Evolutionary conservation across 1,140 invertebrate species (phyloP), one percentile per base, ranked within the genome.

Genomic region (Ephestia elutella): DNA sequence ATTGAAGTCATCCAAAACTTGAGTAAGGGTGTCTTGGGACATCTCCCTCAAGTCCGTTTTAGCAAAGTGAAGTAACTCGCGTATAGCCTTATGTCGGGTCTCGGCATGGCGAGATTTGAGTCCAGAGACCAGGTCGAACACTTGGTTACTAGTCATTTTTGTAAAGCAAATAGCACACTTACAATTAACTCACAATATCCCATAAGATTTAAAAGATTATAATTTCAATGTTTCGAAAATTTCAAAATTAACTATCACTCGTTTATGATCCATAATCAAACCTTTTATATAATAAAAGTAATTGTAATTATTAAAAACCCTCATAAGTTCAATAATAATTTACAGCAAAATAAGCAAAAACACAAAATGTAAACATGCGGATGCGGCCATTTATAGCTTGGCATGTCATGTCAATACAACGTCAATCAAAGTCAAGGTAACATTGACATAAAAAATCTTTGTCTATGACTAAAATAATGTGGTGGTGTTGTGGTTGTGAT

Each of bases 1-100:
- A 80, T 98, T 98, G 69, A 99, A 97, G 70, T 97, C 95, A 80
- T 99, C 97, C 76, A 99, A 93, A 73, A 98, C 97, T 18, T 92
- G 89, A 44, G 93, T 93, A 53, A 97, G 91, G 69, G 97, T 94
- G 75, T 98, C 97, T 32, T 94, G 91, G 13, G 96, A 94, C 65
- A 96, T 94, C 88, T 98, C 97, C 8, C 96, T 91, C n/a, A 99
- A 84, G 68, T 99, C 97, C 5, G 95, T 97, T 78, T 95, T 96
- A 0, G 98, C 95, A 83, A 97, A 98, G 60, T 95, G 92, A 68
- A 95, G 93, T 0, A 99, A 89, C 54, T 98, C 96, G 38, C 94
- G 92, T 3, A 96, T 96, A 7, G 96, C 93, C 82, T 95, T 96
- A 57, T 92, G 92, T 28, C 96, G 91, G 0, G 92, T 91, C 71